Percentiles rank a stretch among this genome's conserved stretches.
Conservation (phyloP, 2,888 invertebrate species). For the Zygothrica quintamaculata region DNA sequence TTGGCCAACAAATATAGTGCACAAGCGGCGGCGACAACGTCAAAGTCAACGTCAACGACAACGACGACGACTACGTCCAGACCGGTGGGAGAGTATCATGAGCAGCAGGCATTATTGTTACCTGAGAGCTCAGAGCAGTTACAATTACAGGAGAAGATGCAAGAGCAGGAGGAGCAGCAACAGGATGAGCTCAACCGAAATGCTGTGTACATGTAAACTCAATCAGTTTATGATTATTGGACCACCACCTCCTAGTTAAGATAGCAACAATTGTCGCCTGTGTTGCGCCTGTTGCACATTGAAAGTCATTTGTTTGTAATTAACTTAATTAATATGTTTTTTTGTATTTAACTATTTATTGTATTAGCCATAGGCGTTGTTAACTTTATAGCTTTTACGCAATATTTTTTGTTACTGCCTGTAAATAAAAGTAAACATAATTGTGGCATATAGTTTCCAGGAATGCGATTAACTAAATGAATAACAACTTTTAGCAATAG, state of each 20-base stretch:
- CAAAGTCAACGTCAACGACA: slow-evolving; percentile 22
- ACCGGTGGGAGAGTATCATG: slow-evolving; percentile 78
- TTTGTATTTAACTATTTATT: slow-evolving; percentile 52
- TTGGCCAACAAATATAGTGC: slow-evolving; percentile 80
- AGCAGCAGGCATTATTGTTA: slow-evolving; percentile 76
- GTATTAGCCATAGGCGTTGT: slow-evolving; percentile 59
- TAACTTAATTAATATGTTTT: slow-evolving; percentile 46
- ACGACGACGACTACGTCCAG: slow-evolving; percentile 31
- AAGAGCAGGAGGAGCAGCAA: slow-evolving; percentile 44
- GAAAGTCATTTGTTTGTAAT: slow-evolving; percentile 81
- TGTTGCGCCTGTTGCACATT: slow-evolving; percentile 71
- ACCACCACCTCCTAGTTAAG: slow-evolving; percentile 52
- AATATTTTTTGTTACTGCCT: slow-evolving; percentile 47
- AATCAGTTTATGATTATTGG: slow-evolving; percentile 28
- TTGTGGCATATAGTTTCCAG: slow-evolving; percentile 41
- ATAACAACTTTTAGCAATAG: neutral
- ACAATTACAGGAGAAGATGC: no score
- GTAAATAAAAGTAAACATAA: slow-evolving; percentile 63
- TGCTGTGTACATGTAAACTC: slow-evolving; percentile 52
- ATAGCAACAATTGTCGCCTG: slow-evolving; percentile 15
- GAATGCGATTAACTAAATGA: slow-evolving; percentile 7
- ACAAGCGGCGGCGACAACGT: slow-evolving; percentile 17
- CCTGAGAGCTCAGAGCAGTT: slow-evolving; percentile 42
- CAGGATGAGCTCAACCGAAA: slow-evolving; percentile 31
- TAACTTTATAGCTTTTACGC: slow-evolving; percentile 56